Evolutionary conservation across 2,113 vertebrate genomes (phyloP).

Genomic region (Orthochromis indermauri): DNA sequence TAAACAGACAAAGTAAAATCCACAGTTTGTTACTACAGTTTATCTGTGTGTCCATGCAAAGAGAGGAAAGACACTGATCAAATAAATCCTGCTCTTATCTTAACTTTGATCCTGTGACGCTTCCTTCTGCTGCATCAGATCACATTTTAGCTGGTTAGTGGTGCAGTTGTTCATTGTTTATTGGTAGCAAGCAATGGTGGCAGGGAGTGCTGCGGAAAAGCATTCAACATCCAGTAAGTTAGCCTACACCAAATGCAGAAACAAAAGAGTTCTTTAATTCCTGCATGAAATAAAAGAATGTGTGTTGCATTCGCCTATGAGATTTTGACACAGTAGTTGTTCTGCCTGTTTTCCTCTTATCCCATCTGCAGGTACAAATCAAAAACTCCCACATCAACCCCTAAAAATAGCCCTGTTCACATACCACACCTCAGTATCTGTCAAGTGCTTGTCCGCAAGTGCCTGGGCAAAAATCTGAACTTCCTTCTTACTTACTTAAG

Average conservation of each 20-base stretch:
- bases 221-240: not conserved
- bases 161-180: not conserved
- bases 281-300: not conserved
- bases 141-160: not conserved
- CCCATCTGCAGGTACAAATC: not conserved
- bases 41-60: slow-evolving; percentile 26
- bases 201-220: not conserved
- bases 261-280: not conserved
- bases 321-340: not conserved
- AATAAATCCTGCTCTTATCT: slow-evolving; percentile 36
- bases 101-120: not conserved
- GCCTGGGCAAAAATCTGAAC: not conserved
- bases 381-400: not conserved
- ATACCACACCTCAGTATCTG: slow-evolving; percentile 15
- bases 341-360: not conserved
- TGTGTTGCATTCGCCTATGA: not conserved
- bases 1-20: not conserved
- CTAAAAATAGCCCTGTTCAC: slow-evolving; percentile 42
- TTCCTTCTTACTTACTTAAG: not conserved
- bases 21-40: not conserved
- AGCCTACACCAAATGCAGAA: not conserved
- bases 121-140: not conserved
- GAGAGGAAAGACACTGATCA: not conserved
- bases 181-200: not conserved
- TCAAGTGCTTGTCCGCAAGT: not conserved